Evolutionary conservation across 2,113 vertebrate genomes (phyloP).

Genomic region (Phainopepla nitens): DNA sequence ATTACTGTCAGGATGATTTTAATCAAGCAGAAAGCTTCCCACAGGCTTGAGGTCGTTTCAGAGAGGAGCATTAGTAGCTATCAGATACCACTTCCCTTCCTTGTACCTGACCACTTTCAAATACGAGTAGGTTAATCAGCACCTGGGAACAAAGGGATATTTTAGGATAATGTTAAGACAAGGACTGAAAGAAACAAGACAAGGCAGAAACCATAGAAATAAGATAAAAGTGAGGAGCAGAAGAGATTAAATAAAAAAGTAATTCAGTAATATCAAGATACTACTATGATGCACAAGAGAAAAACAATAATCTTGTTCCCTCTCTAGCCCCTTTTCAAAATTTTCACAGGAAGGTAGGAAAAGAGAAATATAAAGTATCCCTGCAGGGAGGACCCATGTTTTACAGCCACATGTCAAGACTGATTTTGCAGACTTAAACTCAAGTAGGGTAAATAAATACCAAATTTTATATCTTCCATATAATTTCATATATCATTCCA

Average conservation of each 20-base stretch:
- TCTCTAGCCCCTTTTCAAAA: background rate
- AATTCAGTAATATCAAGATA: background rate
- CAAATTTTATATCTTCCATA: background rate
- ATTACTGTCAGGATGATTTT: background rate
- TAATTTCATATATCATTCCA: background rate
- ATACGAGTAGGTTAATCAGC: background rate
- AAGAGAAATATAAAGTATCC: background rate
- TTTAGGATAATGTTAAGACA: background rate
- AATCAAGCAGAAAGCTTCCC: background rate
- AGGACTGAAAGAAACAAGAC: background rate
- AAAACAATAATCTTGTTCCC: background rate
- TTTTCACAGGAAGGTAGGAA: background rate
- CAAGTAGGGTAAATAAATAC: background rate
- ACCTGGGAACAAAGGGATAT: background rate
- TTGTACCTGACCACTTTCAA: background rate
- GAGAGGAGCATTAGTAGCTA: background rate
- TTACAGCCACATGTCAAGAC: background rate
- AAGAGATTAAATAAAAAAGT: background rate
- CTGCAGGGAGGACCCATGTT: background rate
- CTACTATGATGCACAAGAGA: background rate
- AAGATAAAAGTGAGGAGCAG: background rate
- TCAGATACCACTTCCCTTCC: background rate
- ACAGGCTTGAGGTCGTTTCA: background rate
- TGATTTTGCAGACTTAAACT: background rate
- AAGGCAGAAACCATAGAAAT: background rate